Evolutionary conservation across 2,113 vertebrate species (phyloP), one percentile per base, ranked within the genome.

Genomic region (Octodon degus): DNA sequence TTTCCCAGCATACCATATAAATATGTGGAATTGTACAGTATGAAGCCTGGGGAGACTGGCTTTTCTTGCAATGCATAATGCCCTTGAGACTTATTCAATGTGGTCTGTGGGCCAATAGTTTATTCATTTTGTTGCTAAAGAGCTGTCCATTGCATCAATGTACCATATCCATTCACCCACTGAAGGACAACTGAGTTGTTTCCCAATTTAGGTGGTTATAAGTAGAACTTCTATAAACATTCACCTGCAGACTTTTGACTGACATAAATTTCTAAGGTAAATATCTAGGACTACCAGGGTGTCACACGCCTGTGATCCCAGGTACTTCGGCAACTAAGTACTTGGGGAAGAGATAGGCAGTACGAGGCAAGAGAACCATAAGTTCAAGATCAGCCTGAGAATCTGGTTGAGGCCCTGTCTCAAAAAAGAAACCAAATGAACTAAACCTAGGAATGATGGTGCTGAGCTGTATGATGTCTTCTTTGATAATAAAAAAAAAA

Each of bases 401-500:
- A 79, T 20, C 16, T 19, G 6, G 47, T 12, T 8, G 14, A 20
- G 27, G 32, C 27, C 7, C 14, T 50, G 27, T 32, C 47, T 79
- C 77, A 79, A 53, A 47, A 50, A 50, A 50, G 50, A 50, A 50
- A 50, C 8, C 8, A 43, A 50, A 30, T 10, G 25, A 77, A 77
- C 25, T 5, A 47, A 77, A 77, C 25, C 74, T 77, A 77, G 40
- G 43, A 25, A 77, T 47, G 24, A 37, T 83, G 13, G 24, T 27
- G 5, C 83, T 84, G n/a, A 25, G n/a, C 13, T 27, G 2, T 20
- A 30, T 7, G 53, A 68, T n/a, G 12, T 53, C 7, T 80, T n/a
- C 11, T 80, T 86, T 27, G 74, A 30, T 74, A 68, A 72, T 94
- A 94, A 72, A 72, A 86, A 84, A 65, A 86, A 84, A 65, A 40